These are phyloP conservation scores for Lacerta viridis DNA, from an alignment of 2,797 vertebrate species.

Conservation along the genomic window DNA sequence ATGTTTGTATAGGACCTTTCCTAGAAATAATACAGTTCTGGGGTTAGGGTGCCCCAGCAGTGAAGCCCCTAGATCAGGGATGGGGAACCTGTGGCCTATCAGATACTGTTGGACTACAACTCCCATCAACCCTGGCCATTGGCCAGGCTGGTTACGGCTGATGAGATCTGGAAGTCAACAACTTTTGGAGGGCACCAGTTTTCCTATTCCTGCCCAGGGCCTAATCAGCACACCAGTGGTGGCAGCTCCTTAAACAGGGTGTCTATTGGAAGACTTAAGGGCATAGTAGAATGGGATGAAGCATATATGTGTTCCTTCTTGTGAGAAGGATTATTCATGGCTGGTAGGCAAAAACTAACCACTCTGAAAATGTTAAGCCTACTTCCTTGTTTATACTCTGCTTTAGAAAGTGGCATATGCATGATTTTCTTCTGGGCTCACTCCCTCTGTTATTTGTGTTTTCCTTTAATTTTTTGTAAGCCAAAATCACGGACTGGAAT, in stretches of 20 bases:
- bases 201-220: no score
- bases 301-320: background rate
- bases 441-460: background rate
- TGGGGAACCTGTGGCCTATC: no score
- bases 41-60: background rate
- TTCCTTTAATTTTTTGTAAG: constrained; percentile 61
- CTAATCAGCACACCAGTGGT: background rate
- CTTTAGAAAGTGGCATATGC: background rate
- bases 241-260: background rate
- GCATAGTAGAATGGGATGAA: background rate
- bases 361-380: background rate
- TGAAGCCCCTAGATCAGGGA: background rate
- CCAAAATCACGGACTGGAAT: constrained; percentile 84
- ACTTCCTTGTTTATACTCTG: background rate
- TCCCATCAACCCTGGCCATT: no score
- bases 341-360: background rate
- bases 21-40: background rate
- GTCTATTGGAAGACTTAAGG: background rate
- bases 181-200: no score
- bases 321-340: constrained; percentile 11
- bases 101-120: no score
- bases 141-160: no score
- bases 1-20: background rate
- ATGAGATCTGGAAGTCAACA: no score
- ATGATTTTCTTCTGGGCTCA: background rate